phyloP scores from a whole-genome alignment of 2,113 vertebrate genomes.

The Nannobrachium achirus region DNA sequence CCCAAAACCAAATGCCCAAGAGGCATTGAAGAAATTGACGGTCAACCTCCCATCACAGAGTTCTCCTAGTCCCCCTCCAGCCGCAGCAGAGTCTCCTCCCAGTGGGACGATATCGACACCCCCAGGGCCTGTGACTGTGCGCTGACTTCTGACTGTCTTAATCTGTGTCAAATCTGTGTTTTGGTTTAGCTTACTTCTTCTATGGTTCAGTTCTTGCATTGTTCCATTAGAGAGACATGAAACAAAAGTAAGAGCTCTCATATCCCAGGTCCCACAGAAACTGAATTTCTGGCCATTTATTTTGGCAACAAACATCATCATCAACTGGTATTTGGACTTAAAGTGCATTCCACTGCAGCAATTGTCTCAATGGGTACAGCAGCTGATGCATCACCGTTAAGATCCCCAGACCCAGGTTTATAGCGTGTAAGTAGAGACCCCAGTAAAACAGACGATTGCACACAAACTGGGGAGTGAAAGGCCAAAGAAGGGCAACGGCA shows the following conservation, averaged over 20 bases:
- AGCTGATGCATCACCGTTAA: slow-evolving; percentile 91
- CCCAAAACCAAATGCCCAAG: slow-evolving; percentile 69
- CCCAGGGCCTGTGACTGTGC: slow-evolving; percentile 48
- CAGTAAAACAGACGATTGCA: slow-evolving; percentile 96
- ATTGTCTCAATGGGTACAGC: slow-evolving; percentile 85
- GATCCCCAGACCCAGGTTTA: too few species aligned
- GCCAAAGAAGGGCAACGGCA: slow-evolving; percentile 90
- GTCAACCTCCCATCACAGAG: slow-evolving; percentile 49
- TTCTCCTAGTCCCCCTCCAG: slow-evolving; percentile 28
- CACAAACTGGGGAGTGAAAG: slow-evolving; percentile 90
- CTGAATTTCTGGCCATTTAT: slow-evolving; percentile 11
- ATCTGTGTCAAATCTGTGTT: background rate
- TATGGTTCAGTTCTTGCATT: background rate
- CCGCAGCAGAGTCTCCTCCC: slow-evolving; percentile 34
- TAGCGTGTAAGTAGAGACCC: slow-evolving; percentile 92
- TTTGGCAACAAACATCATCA: background rate
- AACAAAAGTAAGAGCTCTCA: slow-evolving; percentile 8
- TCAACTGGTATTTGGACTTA: background rate
- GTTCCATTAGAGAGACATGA: slow-evolving; percentile 29
- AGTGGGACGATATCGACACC: slow-evolving; percentile 51
- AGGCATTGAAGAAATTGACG: slow-evolving; percentile 66
- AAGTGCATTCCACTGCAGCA: slow-evolving; percentile 40
- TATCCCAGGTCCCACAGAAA: slow-evolving; percentile 3
- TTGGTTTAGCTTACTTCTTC: slow-evolving; percentile 12
- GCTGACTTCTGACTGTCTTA: too few species aligned